Evolutionary conservation across 2,888 invertebrate genomes (phyloP).

Genomic region (Bhutanitis thaidina): DNA sequence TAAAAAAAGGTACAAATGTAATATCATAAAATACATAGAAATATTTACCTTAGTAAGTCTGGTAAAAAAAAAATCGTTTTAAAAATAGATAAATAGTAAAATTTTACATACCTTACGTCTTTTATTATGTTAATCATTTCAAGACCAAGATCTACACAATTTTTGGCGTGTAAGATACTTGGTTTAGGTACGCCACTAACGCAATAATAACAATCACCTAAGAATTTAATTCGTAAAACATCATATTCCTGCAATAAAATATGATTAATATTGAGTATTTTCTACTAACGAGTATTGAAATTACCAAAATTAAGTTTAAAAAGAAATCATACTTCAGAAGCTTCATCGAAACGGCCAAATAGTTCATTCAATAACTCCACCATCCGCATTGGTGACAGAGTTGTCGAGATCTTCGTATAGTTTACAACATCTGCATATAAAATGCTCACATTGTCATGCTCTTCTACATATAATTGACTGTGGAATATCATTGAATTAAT

Average conservation of each 20-base stretch:
- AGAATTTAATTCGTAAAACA: conserved; percentile 92
- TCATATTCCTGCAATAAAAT: conserved; percentile 80
- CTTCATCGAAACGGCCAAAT: conserved; percentile 94
- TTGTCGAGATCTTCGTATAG: conserved; percentile 92
- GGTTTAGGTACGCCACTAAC: conserved; percentile 92
- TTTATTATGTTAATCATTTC: conserved; percentile 95
- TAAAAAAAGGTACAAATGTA: too few relatives aligned
- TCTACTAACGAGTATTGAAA: too few relatives aligned
- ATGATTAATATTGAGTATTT: not conserved
- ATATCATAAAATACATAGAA: too few relatives aligned
- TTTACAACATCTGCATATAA: conserved; percentile 96
- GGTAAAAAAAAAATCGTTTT: not conserved
- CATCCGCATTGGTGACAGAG: conserved; percentile 88
- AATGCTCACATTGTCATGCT: conserved; percentile 93
- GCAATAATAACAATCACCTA: conserved; percentile 97
- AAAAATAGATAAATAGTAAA: not conserved
- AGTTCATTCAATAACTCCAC: conserved; percentile 94
- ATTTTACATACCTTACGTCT: conserved; percentile 81
- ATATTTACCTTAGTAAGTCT: too few relatives aligned
- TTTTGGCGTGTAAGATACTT: conserved; percentile 90
- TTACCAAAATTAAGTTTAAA: too few relatives aligned
- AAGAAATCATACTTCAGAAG: conserved; percentile 84
- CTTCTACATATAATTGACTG: conserved; percentile 93
- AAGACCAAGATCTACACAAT: conserved; percentile 93
- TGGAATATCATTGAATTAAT: conserved; percentile 39